Percentiles rank a stretch among this genome's conserved stretches.
These are phyloP conservation scores for Macrobrachium rosenbergii DNA, from an alignment of 1,140 invertebrate species.

Conservation along the genomic window DNA sequence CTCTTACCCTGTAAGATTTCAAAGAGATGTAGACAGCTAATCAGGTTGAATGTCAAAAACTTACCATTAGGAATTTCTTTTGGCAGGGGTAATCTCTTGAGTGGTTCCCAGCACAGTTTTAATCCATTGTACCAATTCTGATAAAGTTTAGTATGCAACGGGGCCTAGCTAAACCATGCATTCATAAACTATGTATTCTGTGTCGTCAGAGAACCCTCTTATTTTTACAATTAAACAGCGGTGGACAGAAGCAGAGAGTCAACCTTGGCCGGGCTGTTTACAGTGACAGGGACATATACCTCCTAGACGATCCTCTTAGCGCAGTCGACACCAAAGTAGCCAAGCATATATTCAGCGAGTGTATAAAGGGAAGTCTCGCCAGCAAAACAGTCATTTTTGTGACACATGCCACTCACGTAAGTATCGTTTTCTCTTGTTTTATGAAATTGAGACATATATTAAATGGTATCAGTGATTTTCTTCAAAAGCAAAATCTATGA, in stretches of 20 bases:
- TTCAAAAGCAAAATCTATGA: no score
- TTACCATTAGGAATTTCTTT: no score
- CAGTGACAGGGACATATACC: constrained; percentile 72
- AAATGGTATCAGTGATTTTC: no score
- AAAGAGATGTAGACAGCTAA: no score
- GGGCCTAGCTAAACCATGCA: no score
- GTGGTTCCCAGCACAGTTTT: no score
- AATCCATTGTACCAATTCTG: no score
- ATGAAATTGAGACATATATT: background rate
- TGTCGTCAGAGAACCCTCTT: background rate
- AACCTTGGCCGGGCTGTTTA: constrained; percentile 76
- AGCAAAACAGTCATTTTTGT: constrained; percentile 79
- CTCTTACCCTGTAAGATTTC: no score
- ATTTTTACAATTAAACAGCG: constrained; percentile 66
- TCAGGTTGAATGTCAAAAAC: no score
- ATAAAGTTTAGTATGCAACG: no score
- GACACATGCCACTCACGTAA: constrained; percentile 63
- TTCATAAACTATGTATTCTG: no score
- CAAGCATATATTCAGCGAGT: constrained; percentile 72
- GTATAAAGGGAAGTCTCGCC: constrained; percentile 65
- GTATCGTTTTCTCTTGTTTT: background rate
- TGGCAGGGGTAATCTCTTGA: no score
- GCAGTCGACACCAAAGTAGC: constrained; percentile 74
- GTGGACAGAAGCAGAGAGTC: constrained; percentile 76
- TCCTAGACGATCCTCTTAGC: constrained; percentile 75